Percentiles rank a stretch among this genome's conserved stretches.
phyloP scores from a whole-genome alignment of 2,113 vertebrate species.

The Rhinogobius similis region DNA sequence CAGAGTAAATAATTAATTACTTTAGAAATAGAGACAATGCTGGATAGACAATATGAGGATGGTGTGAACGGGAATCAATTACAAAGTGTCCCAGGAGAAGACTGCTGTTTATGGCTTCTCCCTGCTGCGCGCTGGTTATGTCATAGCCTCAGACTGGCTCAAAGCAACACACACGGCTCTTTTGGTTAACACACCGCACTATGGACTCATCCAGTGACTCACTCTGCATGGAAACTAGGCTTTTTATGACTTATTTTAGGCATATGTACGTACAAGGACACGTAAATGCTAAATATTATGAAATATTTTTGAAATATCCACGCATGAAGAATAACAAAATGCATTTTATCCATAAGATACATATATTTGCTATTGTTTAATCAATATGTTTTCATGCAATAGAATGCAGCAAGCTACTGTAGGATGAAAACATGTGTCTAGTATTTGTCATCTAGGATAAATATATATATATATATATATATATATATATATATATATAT shows the following conservation, averaged over 20 bases:
- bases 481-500: background rate
- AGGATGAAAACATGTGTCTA: background rate
- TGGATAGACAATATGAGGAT: slow-evolving; percentile 20
- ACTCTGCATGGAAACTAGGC: slow-evolving; percentile 18
- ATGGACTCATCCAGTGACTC: slow-evolving; percentile 16
- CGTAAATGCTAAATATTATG: background rate
- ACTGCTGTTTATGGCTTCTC: slow-evolving; percentile 62
- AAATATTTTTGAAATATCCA: background rate
- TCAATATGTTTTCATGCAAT: background rate
- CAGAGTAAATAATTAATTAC: background rate
- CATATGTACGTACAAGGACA: background rate
- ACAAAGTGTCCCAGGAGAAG: slow-evolving; percentile 60
- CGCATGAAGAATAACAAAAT: background rate
- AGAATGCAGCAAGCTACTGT: background rate
- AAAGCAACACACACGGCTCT: slow-evolving; percentile 35
- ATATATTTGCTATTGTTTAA: background rate
- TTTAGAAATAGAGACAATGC: slow-evolving; percentile 17
- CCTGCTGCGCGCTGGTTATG: slow-evolving; percentile 70
- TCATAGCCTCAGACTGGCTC: slow-evolving; percentile 62
- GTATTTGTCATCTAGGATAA: too few relatives aligned
- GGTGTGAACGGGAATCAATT: slow-evolving; percentile 63
- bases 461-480: too few relatives aligned
- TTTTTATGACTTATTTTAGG: slow-evolving; percentile 1
- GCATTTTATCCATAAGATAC: background rate
- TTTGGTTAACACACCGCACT: slow-evolving; percentile 46